phyloP scores from a whole-genome alignment of 2,888 invertebrate species.

The Empis livida region DNA sequence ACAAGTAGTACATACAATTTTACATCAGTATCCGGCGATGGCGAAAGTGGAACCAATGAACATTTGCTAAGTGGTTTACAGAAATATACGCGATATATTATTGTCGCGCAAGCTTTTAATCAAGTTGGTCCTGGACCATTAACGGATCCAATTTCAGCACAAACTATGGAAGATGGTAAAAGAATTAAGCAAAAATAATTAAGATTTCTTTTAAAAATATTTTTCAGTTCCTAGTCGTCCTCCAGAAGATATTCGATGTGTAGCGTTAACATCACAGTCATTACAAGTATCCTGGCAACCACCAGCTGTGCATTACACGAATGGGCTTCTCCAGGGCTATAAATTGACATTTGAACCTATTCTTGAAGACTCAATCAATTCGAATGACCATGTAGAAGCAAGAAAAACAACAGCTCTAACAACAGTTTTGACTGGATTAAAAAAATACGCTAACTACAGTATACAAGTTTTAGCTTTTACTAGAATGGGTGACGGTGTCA shows the following conservation, averaged over 20 bases:
- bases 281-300: slow-evolving; percentile 71
- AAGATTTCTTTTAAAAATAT: neutral
- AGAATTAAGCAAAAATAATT: slow-evolving; percentile 6
- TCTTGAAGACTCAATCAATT: slow-evolving; percentile 40
- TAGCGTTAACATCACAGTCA: slow-evolving; percentile 59
- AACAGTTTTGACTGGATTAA: slow-evolving; percentile 53
- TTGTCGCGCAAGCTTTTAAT: slow-evolving; percentile 61
- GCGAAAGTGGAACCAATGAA: slow-evolving; percentile 54
- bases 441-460: slow-evolving; percentile 70
- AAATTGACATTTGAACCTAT: slow-evolving; percentile 56
- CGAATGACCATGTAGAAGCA: slow-evolving; percentile 43
- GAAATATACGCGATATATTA: slow-evolving; percentile 53
- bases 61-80: slow-evolving; percentile 47
- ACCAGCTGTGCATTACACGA: slow-evolving; percentile 55
- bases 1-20: slow-evolving; percentile 49
- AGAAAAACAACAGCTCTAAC: slow-evolving; percentile 56
- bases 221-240: slow-evolving; percentile 58
- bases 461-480: slow-evolving; percentile 68
- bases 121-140: slow-evolving; percentile 60
- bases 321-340: slow-evolving; percentile 66
- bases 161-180: slow-evolving; percentile 62
- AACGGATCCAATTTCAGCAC: slow-evolving; percentile 51
- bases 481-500: slow-evolving; percentile 60
- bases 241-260: slow-evolving; percentile 66
- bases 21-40: slow-evolving; percentile 53